phyloP scores from a whole-genome alignment of 2,113 vertebrate species.

The Ursus arctos region DNA sequence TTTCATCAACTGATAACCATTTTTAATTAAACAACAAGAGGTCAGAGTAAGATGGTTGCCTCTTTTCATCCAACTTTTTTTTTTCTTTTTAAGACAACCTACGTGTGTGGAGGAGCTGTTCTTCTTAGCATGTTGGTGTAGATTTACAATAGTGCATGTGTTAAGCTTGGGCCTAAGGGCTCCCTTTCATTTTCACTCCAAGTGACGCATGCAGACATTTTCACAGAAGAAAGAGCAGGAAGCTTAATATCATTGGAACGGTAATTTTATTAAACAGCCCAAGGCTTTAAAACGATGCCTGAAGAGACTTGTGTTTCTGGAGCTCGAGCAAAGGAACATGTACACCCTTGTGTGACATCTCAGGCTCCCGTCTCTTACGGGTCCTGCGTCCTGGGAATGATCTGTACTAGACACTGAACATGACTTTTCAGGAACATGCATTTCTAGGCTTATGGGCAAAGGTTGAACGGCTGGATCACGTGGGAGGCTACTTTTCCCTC shows the following conservation, averaged over 20 bases:
- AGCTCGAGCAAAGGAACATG: not conserved
- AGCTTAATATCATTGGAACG: slow-evolving; percentile 45
- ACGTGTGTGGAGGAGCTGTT: not conserved
- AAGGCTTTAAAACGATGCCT: slow-evolving; percentile 4
- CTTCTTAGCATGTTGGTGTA: not conserved
- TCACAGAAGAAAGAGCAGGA: slow-evolving; percentile 54
- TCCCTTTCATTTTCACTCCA: slow-evolving; percentile 70
- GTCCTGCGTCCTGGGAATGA: not conserved
- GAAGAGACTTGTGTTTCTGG: not conserved
- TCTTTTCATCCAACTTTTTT: not conserved
- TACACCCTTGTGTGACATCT: not conserved
- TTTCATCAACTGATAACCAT: slow-evolving; percentile 53
- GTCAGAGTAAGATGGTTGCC: not conserved
- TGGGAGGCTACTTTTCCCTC: not conserved
- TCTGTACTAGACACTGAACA: not conserved
- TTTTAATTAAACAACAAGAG: slow-evolving; percentile 57
- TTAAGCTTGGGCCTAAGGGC: slow-evolving; percentile 23
- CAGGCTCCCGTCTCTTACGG: not conserved
- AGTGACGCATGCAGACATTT: slow-evolving; percentile 61
- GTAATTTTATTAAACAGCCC: slow-evolving; percentile 51
- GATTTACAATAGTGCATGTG: not conserved
- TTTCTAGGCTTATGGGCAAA: not conserved
- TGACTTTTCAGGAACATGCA: not conserved
- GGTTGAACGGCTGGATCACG: not conserved
- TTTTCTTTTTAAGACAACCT: not conserved